These are phyloP conservation scores for Neolamprologus variostigma DNA, from an alignment of 2,113 vertebrate genomes.

Conservation along the genomic window DNA sequence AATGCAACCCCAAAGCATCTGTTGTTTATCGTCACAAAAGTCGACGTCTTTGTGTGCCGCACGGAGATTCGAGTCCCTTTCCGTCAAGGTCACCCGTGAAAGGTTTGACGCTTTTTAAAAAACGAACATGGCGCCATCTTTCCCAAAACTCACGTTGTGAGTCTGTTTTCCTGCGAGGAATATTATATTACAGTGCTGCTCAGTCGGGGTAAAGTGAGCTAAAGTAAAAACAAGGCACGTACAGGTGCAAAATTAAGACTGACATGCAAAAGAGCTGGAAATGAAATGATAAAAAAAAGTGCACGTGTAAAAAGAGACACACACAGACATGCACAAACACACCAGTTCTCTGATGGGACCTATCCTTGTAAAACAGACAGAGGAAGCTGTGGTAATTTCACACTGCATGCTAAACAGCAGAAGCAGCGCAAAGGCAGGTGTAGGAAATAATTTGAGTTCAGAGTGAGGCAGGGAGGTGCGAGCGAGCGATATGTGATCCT, in stretches of 20 bases:
- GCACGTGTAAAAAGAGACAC: background rate
- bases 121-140: background rate
- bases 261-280: background rate
- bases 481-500: background rate
- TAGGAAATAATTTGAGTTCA: conserved; percentile 18
- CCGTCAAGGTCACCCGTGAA: background rate
- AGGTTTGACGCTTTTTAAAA: background rate
- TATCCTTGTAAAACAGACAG: conserved; percentile 15
- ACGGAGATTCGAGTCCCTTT: background rate
- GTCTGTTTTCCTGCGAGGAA: background rate
- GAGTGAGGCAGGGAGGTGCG: background rate
- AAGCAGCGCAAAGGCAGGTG: conserved; percentile 18
- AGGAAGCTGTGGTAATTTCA: conserved; percentile 18
- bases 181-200: background rate
- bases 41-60: background rate
- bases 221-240: background rate
- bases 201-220: background rate
- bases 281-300: background rate
- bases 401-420: conserved; percentile 38
- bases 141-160: background rate
- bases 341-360: conserved; percentile 9
- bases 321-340: background rate
- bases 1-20: background rate
- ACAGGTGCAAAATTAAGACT: background rate
- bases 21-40: conserved; percentile 14